These are phyloP conservation scores for Agrotis exclamationis DNA, from an alignment of 2,888 invertebrate genomes.

Conservation along the genomic window DNA sequence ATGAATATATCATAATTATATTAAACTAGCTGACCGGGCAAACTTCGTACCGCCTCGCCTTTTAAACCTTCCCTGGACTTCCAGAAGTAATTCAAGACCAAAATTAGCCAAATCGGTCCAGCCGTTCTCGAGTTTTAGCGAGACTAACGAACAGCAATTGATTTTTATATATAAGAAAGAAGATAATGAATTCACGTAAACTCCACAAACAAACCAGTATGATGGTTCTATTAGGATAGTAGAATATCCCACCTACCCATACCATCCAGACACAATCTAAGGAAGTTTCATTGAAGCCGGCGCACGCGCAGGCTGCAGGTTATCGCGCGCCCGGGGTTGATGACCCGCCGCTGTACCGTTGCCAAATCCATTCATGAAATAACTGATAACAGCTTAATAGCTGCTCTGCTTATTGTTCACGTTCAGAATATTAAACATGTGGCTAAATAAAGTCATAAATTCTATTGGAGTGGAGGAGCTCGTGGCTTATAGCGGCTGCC, in stretches of 20 bases:
- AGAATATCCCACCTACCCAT: constrained; percentile 22
- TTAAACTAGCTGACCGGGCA: too few relatives aligned
- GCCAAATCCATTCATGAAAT: constrained; percentile 68
- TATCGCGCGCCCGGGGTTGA: constrained; percentile 64
- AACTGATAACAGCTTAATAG: constrained; percentile 62
- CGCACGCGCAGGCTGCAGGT: constrained; percentile 67
- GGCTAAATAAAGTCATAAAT: background rate
- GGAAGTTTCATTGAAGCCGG: constrained; percentile 61
- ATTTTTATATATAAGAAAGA: too few relatives aligned
- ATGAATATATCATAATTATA: too few relatives aligned
- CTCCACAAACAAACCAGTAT: background rate
- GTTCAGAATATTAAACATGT: constrained; percentile 11
- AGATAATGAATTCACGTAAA: too few relatives aligned
- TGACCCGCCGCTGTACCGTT: constrained; percentile 62
- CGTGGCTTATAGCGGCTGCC: background rate
- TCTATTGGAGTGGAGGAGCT: background rate
- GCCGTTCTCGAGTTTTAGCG: too few relatives aligned
- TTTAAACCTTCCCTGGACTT: too few relatives aligned
- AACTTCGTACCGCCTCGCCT: too few relatives aligned
- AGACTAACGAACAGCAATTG: too few relatives aligned
- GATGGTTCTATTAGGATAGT: constrained; percentile 5
- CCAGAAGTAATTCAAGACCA: too few relatives aligned
- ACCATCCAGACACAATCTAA: constrained; percentile 55
- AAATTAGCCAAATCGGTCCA: too few relatives aligned
- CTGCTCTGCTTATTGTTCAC: constrained; percentile 29